Evolutionary conservation across 1,140 invertebrate species (phyloP).

Genomic region (Drosophila melanogaster): Release_6_plus_ISO1_MT NT_033779.5:551501-552000

Average conservation of each 20-base stretch:
- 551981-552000: background rate
- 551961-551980: background rate
- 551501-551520: background rate
- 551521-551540: constrained; percentile 1
- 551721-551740: constrained; percentile 36
- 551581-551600: constrained; percentile 21
- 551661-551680: constrained; percentile 13
- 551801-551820: constrained; percentile 13
- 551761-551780: constrained; percentile 46
- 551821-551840: constrained; percentile 15
- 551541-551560: constrained; percentile 22
- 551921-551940: background rate
- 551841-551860: constrained; percentile 53
- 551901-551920: constrained; percentile 8
- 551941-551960: background rate
- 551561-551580: constrained; percentile 7
- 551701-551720: constrained; percentile 55
- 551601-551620: constrained; percentile 22
- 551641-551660: constrained; percentile 48
- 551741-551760: constrained; percentile 78
- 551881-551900: background rate
- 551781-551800: constrained; percentile 26
- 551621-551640: constrained; percentile 41
- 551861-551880: background rate
- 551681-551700: constrained; percentile 24